These are phyloP conservation scores for Sminthurides aquaticus DNA, from an alignment of 2,888 invertebrate species.

Conservation along the genomic window DNA sequence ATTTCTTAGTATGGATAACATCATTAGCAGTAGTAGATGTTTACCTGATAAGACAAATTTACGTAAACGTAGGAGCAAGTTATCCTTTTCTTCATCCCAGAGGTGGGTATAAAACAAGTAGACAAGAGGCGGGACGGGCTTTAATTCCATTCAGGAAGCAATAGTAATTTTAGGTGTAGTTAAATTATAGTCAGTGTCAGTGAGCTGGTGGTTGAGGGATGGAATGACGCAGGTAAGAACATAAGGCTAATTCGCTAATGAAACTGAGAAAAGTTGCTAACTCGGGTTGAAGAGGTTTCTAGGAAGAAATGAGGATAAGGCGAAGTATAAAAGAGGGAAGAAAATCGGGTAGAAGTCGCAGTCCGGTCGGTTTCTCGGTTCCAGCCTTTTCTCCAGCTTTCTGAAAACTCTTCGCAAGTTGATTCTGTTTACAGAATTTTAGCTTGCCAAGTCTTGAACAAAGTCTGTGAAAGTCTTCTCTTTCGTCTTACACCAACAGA, in stretches of 20 bases:
- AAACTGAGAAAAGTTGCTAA: not conserved
- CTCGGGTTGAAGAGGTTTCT: too few species aligned
- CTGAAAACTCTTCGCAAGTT: constrained; percentile 4
- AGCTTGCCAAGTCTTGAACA: constrained; percentile 4
- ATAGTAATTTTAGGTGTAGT: too few species aligned
- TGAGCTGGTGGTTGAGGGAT: not conserved
- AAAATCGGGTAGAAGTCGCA: not conserved
- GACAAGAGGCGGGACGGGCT: too few species aligned
- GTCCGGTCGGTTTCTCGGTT: constrained; percentile 11
- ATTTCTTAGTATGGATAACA: too few species aligned
- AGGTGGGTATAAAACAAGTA: too few species aligned
- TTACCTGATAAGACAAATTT: too few species aligned
- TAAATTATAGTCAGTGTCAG: too few species aligned
- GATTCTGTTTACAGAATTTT: constrained; percentile 9
- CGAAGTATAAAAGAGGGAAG: not conserved
- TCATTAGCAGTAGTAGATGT: too few species aligned
- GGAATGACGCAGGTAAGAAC: not conserved
- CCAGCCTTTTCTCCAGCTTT: not conserved
- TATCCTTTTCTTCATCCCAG: too few species aligned
- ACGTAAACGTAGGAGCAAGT: not conserved
- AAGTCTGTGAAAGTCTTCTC: not conserved
- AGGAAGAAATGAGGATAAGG: too few species aligned
- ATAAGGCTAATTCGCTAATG: not conserved
- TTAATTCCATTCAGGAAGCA: too few species aligned
- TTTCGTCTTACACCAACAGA: not conserved